These are phyloP conservation scores for Aphelenchoides besseyi DNA, from an alignment of 1,140 invertebrate species.

Conservation along the genomic window DNA sequence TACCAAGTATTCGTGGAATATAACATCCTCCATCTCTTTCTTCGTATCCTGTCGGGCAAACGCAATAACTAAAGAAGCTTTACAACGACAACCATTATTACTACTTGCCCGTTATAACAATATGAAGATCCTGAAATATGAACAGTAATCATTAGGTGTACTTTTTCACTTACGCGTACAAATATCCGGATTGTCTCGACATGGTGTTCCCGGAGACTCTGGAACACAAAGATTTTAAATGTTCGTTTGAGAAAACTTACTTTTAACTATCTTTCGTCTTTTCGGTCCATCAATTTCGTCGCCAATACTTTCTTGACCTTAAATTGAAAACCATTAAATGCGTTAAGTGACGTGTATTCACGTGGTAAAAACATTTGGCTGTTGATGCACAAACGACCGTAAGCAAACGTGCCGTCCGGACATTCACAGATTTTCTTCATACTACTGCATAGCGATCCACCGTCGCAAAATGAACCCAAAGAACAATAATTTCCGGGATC, in stretches of 20 bases:
- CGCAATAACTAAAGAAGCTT: constrained; percentile 33
- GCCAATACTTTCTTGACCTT: background rate
- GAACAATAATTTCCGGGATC: constrained; percentile 30
- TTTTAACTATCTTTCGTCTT: constrained; percentile 43
- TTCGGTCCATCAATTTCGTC: background rate
- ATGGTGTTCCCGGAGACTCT: constrained; percentile 43
- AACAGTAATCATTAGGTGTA: no score
- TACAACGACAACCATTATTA: background rate
- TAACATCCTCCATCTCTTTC: constrained; percentile 44
- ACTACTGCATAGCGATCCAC: constrained; percentile 41
- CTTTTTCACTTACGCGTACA: no score
- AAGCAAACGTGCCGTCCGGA: constrained; percentile 32
- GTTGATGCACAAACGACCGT: constrained; percentile 25
- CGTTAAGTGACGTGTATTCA: background rate
- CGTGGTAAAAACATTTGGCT: constrained; percentile 24
- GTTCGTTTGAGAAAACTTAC: constrained; percentile 15
- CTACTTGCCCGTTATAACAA: constrained; percentile 38
- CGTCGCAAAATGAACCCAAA: constrained; percentile 44
- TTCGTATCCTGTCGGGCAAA: constrained; percentile 44
- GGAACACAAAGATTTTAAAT: constrained; percentile 14
- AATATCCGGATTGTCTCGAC: constrained; percentile 40
- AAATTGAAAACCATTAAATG: background rate
- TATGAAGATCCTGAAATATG: constrained; percentile 42
- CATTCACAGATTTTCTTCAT: constrained; percentile 33
- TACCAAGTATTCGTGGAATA: constrained; percentile 45